Evolutionary conservation across 2,888 invertebrate genomes (phyloP), one percentile per base, ranked within the genome.

Genomic region (Acrobasis repandana): DNA sequence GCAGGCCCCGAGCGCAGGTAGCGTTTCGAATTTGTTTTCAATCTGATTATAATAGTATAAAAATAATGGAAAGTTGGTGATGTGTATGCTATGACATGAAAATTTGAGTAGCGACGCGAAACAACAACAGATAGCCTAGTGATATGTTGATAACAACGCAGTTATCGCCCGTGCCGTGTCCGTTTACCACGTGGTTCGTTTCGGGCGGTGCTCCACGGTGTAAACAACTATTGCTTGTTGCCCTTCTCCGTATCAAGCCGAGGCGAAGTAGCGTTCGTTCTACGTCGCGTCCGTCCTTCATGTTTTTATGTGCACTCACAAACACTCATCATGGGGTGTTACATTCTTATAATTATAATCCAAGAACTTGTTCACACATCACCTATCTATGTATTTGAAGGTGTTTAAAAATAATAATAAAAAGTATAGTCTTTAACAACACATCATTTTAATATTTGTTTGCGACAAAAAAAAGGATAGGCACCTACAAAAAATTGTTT

Each of bases 1-100:
- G 86, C 88, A 82, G 82, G 77, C 86, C 82, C 85, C 86, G 89
- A 86, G 88, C 86, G 86, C 85, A 88, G 91, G 91, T 90, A 88
- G 77, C 79, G 79, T 85, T 82, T 83, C 76, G 68, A 80, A 82
- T 85, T 78, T 80, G 82, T 87, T 88, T 89, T 87, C 77, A 76
- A 83, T 84, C 76, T 85, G 80, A 85, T 83, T 85, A 85, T 74
- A 69, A 70, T 78, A 72, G 75, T 71, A 72, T 77, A 75, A 72
- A 54, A 73, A 77, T 76, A 66, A 68, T 69, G 65, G 74, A 65
- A 69, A 69, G 67, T 66, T 69, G 66, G 67, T 68, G 67, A 65
- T 61, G 61, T 62, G 63, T 48, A 58, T 61, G 65, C 61, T 67
- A 67, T 67, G 69, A 72, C 65, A 67, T 68, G 67, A 65, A 68